A percentile compares a stretch with the other conserved stretches of the same genome.
phyloP scores from a whole-genome alignment of 2,797 vertebrate species.

The Malurus splendens region DNA sequence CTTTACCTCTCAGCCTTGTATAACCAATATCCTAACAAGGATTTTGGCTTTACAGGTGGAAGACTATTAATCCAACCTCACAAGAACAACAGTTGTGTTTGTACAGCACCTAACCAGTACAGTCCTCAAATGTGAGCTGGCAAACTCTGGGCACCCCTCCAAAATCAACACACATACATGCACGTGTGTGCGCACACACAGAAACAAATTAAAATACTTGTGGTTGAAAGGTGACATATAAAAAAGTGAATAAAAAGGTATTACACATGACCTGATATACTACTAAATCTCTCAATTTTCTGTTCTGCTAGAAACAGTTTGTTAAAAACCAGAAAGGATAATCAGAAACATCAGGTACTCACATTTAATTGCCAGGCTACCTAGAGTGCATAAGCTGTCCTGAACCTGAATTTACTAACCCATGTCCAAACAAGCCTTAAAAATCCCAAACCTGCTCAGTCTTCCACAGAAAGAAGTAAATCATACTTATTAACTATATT shows the following conservation, averaged over 20 bases:
- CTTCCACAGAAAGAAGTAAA: background rate
- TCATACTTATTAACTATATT: background rate
- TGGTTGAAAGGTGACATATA: conserved; percentile 45
- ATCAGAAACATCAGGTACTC: background rate
- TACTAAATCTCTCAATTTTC: background rate
- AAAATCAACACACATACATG: conserved; percentile 13
- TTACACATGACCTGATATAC: conserved; percentile 27
- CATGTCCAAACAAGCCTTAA: background rate
- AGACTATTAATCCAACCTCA: conserved; percentile 31
- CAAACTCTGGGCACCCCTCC: conserved; percentile 39
- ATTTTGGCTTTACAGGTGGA: conserved; percentile 43
- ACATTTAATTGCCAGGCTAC: background rate
- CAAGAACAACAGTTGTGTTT: conserved; percentile 50
- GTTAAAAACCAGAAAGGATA: background rate
- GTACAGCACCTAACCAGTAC: conserved; percentile 1
- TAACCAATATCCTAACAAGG: conserved; percentile 12
- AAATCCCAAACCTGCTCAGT: background rate
- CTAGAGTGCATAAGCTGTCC: background rate
- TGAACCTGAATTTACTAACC: background rate
- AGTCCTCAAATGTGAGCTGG: conserved; percentile 2
- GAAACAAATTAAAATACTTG: conserved; percentile 59
- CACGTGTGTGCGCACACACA: background rate
- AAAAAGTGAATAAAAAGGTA: conserved; percentile 38
- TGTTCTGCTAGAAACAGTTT: background rate
- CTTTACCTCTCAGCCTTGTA: background rate